Base-by-base conservation (phyloP, 2,113 vertebrate genomes). In the Rhinopomastus cyanomelas region DNA sequence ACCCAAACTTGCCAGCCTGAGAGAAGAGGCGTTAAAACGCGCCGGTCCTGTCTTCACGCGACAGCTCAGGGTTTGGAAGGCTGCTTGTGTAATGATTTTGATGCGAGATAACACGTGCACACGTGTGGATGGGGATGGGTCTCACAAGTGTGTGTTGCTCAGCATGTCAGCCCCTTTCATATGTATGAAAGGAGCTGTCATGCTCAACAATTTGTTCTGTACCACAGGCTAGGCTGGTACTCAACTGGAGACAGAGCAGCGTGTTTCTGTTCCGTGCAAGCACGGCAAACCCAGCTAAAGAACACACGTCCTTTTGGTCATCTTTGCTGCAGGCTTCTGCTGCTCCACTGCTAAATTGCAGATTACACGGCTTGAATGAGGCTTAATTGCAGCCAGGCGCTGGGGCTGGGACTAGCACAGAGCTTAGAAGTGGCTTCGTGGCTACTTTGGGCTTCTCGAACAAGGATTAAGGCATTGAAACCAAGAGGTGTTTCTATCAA, bases 51-150 rank as follows among this genome's bases (percentile, higher is more conserved):
- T 91, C 92, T 93, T 95, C 62, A 21, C 26, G 20, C 93, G 96
- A 92, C 83, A 96, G 87, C 91, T 87, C 46, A 95, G 95, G 83
- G 92, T 95, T 88, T 95, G 85, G 92, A 95, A 96, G 88, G 59
- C 80, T 96, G 92, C 94, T 98, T 98, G 91, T 95, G 97, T 96
- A 97, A 96, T 59, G 92, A 97, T 97, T 94, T 97, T 97, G 96
- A 95, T 93, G 92, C 95, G 86, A 61, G 88, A 98, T 97, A 97
- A 96, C 93, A 83, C 84, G 85, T 49, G 51, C 48, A 37, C 32
- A 36, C 3, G 0, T 90, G 60, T 59, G 5, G 64, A 53, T 59
- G 49, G 59, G 39, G 39, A 23, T 29, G 30, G 66, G 66, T 16
- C 25, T 94, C 81, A 75, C 66, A 64, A 67, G 79, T 17, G 10